Base-by-base conservation (phyloP, 2,113 vertebrate genomes). In the Fregetta grallaria region DNA sequence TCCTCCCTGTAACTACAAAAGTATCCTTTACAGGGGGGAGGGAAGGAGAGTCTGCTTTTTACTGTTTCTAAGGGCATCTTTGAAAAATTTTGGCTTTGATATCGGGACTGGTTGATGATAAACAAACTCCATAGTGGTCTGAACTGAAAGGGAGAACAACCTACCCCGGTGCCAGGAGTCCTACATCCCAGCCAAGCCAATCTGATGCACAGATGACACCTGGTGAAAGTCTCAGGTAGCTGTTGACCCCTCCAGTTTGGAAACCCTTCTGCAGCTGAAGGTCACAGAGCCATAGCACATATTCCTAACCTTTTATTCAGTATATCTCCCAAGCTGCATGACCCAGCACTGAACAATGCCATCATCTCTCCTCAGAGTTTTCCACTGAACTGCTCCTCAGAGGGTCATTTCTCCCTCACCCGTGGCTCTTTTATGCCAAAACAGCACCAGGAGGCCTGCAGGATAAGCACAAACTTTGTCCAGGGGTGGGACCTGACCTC, bases 271-370 rank as follows among this genome's bases (percentile, higher is more conserved):
- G 55, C 67, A 88, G 47, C 79, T 65, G 23, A 80, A 53, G 2
- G 2, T 65, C 4, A 3, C 25, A 1, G 0, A 15, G 50, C 42
- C 40, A 27, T 1, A 45, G 59, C 14, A 61, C 40, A 15, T 47
- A 52, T 32, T 81, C 25, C 27, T 47, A 45, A 32, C 13, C 10
- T 80, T 59, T 52, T 36, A 56, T 36, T 45, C 42, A 56, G 27
- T 15, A 0, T 26, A 6, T 25, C 10, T 56, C 13, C 29, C 34
- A 62, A 62, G 36, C 11, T 34, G 21, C 34, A 11, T 26, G 26
- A 53, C 11, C 18, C 15, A 47, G 49, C 22, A 36, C 67, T 27
- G 18, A 88, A 19, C 30, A 58, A 65, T 6, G 10, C 38, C 19
- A 36, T 40, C 20, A 21, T 34, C 20, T 55, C 38, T 26, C 49